These are phyloP conservation scores for Pachypeltis micranthus DNA, from an alignment of 1,140 invertebrate species.

Conservation along the genomic window DNA sequence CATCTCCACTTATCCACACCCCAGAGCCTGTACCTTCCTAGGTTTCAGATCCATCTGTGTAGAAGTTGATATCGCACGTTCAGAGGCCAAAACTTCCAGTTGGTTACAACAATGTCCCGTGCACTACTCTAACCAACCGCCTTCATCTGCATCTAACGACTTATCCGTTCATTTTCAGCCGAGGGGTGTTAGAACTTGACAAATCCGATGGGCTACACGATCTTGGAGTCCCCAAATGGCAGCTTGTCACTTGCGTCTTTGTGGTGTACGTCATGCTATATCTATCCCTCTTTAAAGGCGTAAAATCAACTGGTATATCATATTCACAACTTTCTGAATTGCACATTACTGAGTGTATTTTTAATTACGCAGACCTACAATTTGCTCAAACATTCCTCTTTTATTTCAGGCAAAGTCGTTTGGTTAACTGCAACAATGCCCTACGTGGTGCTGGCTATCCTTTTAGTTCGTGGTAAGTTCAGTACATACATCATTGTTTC, in stretches of 20 bases:
- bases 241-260: constrained; percentile 53
- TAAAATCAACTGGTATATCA: constrained; percentile 68
- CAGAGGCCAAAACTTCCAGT: no score
- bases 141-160: no score
- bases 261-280: constrained; percentile 64
- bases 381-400: neutral
- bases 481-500: no score
- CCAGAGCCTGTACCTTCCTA: no score
- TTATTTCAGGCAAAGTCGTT: constrained; percentile 57
- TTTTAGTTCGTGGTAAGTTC: constrained; percentile 42
- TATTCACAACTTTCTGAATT: neutral
- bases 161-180: constrained; percentile 45
- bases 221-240: constrained; percentile 59
- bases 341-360: no score
- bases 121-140: no score
- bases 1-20: no score
- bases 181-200: constrained; percentile 66
- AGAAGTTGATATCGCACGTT: no score
- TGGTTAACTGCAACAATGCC: constrained; percentile 71
- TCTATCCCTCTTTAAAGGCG: constrained; percentile 71
- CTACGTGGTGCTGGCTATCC: constrained; percentile 60
- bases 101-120: no score
- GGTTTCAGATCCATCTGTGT: no score
- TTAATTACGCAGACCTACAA: neutral
- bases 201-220: constrained; percentile 55